These are phyloP conservation scores for Gulo gulo DNA, from an alignment of 2,113 vertebrate genomes.

Conservation along the genomic window DNA sequence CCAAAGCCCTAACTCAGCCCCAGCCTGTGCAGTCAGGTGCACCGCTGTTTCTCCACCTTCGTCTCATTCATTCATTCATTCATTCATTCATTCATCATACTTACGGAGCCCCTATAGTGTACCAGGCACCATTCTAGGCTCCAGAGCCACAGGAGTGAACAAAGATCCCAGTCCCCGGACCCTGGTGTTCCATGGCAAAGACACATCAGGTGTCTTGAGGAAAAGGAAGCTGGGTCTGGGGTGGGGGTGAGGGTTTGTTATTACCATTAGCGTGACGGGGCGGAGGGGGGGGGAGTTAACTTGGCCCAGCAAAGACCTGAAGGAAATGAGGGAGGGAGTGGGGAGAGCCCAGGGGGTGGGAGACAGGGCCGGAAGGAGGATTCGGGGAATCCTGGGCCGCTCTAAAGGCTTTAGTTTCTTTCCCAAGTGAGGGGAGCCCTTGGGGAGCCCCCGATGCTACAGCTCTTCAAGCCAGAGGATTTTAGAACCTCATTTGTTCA, in stretches of 20 bases:
- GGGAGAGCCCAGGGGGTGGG: too few relatives aligned
- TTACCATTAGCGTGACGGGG: fast-evolving
- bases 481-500: neutral
- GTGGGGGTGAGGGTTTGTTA: neutral
- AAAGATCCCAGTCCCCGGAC: neutral
- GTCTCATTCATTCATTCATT: neutral
- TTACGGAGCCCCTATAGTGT: too few relatives aligned
- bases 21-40: neutral
- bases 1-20: neutral
- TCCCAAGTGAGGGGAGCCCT: neutral
- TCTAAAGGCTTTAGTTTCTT: neutral
- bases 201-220: neutral
- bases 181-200: neutral
- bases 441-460: neutral
- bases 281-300: too few relatives aligned
- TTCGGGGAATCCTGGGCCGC: fast-evolving
- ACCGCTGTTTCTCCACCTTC: neutral
- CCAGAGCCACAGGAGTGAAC: neutral
- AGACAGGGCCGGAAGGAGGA: neutral
- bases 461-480: neutral
- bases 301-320: neutral
- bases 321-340: neutral
- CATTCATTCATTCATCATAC: neutral
- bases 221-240: neutral
- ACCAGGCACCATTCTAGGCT: neutral